A percentile compares a stretch with the other conserved stretches of the same genome.
Conservation (phyloP, 2,113 vertebrate genomes). For the Malaclemys terrapin region DNA sequence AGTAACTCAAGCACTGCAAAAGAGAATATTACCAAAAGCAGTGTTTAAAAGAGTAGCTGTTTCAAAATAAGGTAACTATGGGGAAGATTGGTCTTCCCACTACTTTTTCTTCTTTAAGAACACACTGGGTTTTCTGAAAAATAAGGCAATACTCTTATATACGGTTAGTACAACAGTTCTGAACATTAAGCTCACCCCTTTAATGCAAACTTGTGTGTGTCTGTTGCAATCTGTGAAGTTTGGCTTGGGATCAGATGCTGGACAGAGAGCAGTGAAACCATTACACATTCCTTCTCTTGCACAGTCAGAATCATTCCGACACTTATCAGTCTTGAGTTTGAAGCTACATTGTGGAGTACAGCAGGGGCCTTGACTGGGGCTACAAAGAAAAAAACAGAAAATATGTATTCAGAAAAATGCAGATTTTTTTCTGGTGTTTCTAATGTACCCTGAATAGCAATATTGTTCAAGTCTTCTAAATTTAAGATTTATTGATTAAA, state of each 20-base stretch:
- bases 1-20: too few species aligned
- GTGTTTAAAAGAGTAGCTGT: neutral
- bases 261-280: conserved; percentile 87
- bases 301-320: conserved; percentile 91
- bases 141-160: neutral
- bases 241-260: conserved; percentile 86
- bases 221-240: conserved; percentile 91
- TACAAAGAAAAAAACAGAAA: conserved; percentile 56
- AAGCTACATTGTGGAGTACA: conserved; percentile 86
- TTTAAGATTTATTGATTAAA: neutral
- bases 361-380: conserved; percentile 96
- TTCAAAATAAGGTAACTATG: neutral
- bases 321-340: conserved; percentile 77
- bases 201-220: conserved; percentile 95
- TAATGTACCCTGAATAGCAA: neutral
- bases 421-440: neutral
- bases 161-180: neutral
- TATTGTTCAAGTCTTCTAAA: neutral
- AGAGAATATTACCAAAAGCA: neutral
- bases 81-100: neutral
- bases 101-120: neutral
- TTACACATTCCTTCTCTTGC: conserved; percentile 87
- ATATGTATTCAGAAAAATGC: neutral
- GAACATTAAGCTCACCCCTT: conserved; percentile 82
- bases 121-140: neutral